phyloP scores from a whole-genome alignment of 2,113 vertebrate genomes.

The Stomatorhinus ivindoensis region DNA sequence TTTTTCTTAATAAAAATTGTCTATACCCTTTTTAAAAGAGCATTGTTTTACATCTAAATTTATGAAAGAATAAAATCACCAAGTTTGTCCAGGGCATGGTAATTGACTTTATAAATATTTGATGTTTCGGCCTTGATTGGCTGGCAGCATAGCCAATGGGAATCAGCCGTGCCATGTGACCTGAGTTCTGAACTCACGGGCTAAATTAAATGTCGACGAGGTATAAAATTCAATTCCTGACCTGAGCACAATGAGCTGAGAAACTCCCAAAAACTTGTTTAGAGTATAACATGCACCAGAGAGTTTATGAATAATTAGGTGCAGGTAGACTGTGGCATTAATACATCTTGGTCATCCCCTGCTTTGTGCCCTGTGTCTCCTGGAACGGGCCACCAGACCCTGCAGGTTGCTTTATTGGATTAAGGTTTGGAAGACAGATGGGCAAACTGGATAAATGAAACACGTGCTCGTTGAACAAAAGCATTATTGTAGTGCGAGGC shows the following conservation, averaged over 20 bases:
- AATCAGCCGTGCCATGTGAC: not conserved
- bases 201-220: not conserved
- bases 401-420: not conserved
- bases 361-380: not conserved
- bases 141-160: not conserved
- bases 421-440: not conserved
- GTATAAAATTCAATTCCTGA: not conserved
- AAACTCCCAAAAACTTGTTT: not conserved
- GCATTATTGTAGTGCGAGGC: not conserved
- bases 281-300: not conserved
- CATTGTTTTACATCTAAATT: not conserved
- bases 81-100: not conserved
- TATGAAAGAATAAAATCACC: not conserved
- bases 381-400: not conserved
- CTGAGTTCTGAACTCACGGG: not conserved
- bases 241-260: not conserved
- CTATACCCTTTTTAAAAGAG: not conserved
- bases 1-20: not conserved
- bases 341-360: not conserved
- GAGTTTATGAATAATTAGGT: not conserved
- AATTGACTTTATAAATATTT: not conserved
- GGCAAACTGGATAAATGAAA: not conserved
- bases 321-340: not conserved
- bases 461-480: not conserved
- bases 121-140: not conserved